Percentiles rank a stretch among this genome's conserved stretches.
phyloP scores from a whole-genome alignment of 1,140 invertebrate species.

The Pseudomyrmex cubaensis region DNA sequence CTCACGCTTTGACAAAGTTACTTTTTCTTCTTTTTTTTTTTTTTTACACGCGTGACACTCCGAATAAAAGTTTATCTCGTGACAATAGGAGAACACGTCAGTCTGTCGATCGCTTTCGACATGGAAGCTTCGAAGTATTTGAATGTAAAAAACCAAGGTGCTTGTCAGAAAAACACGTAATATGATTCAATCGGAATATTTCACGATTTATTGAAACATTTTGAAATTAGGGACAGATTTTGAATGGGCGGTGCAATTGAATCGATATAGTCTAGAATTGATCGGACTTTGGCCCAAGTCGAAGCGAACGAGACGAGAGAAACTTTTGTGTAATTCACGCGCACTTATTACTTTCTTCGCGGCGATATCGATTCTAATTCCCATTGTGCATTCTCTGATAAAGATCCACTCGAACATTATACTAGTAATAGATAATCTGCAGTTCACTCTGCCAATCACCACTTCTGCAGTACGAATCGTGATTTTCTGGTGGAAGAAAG shows the following conservation, averaged over 20 bases:
- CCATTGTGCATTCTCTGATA: constrained; percentile 17
- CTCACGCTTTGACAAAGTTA: too few relatives aligned
- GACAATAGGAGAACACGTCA: too few relatives aligned
- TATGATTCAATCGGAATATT: too few relatives aligned
- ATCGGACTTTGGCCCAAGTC: constrained; percentile 41
- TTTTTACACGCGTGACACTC: too few relatives aligned
- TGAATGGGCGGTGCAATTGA: constrained; percentile 54
- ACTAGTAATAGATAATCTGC: constrained; percentile 35
- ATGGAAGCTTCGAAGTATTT: too few relatives aligned
- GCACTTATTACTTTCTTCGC: background rate
- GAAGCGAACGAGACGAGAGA: background rate
- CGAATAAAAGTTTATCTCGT: too few relatives aligned
- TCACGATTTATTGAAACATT: background rate
- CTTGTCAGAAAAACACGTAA: too few relatives aligned
- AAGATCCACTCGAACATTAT: constrained; percentile 21
- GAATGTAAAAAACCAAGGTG: too few relatives aligned
- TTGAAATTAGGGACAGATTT: constrained; percentile 36
- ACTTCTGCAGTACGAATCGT: background rate
- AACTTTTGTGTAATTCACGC: background rate
- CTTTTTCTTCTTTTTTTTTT: too few relatives aligned
- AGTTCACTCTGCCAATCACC: constrained; percentile 16
- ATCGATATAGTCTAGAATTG: constrained; percentile 21
- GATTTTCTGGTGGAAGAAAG: constrained; percentile 32
- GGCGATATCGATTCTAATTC: background rate
- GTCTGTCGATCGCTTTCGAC: too few relatives aligned